These are phyloP conservation scores for Drosophila prostipennis DNA, from an alignment of 2,888 invertebrate species.

Conservation along the genomic window DNA sequence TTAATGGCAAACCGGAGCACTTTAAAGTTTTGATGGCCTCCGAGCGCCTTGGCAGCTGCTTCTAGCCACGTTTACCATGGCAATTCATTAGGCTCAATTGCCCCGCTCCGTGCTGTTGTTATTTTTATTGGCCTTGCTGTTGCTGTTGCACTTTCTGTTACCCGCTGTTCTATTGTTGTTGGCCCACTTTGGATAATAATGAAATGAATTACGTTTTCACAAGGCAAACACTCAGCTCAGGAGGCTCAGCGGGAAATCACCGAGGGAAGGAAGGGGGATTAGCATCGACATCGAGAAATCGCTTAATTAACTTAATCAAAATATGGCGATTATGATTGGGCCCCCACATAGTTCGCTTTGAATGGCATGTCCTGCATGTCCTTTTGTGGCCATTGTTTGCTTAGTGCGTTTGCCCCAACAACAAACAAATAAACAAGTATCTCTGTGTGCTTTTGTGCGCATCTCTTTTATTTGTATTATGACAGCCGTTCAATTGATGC, in stretches of 20 bases:
- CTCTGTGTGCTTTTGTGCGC: slow-evolving; percentile 26
- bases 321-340: slow-evolving; percentile 68
- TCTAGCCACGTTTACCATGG: slow-evolving; percentile 56
- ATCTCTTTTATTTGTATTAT: slow-evolving; percentile 63
- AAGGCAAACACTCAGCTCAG: slow-evolving; percentile 52
- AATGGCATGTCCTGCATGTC: slow-evolving; percentile 51
- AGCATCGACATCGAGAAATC: slow-evolving; percentile 57
- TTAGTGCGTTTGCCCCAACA: slow-evolving; percentile 39
- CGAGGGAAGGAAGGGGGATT: slow-evolving; percentile 39
- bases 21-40: slow-evolving; percentile 71
- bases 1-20: slow-evolving; percentile 52
- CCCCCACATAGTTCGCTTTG: slow-evolving; percentile 23
- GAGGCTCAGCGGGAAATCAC: slow-evolving; percentile 69
- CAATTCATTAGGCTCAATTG: slow-evolving; percentile 72
- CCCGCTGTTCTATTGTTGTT: slow-evolving; percentile 40
- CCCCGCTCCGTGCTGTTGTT: slow-evolving; percentile 34
- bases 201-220: slow-evolving; percentile 72
- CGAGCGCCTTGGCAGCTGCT: slow-evolving; percentile 57
- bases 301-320: slow-evolving; percentile 80
- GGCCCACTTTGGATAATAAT: slow-evolving; percentile 71
- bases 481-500: slow-evolving; percentile 65
- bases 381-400: slow-evolving; percentile 51
- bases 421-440: slow-evolving; percentile 41
- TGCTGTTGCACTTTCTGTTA: slow-evolving; percentile 27
- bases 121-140: slow-evolving; percentile 13